Conservation (phyloP, 2,888 invertebrate genomes). For the Sphinx pinastri region DNA sequence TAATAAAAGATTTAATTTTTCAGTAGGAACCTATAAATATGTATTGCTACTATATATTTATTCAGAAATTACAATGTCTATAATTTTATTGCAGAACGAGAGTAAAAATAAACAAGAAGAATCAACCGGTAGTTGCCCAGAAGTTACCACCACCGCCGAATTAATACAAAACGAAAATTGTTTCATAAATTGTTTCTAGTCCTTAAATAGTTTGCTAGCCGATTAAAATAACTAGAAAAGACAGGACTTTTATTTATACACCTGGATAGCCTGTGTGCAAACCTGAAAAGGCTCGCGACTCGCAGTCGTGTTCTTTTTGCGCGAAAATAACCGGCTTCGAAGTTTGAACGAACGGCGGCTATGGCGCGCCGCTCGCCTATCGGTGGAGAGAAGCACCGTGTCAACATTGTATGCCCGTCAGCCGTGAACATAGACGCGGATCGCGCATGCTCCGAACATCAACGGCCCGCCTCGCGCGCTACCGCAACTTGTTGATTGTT, state of each 20-base stretch:
- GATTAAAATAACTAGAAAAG: slow-evolving; percentile 22
- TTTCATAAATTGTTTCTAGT: slow-evolving; percentile 18
- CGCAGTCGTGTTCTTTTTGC: slow-evolving; percentile 67
- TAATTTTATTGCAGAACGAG: slow-evolving; percentile 34
- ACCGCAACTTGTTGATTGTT: slow-evolving; percentile 81
- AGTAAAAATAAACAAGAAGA: slow-evolving; percentile 31
- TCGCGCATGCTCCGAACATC: slow-evolving; percentile 72
- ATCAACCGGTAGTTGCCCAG: slow-evolving; percentile 39
- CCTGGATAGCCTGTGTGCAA: slow-evolving; percentile 47
- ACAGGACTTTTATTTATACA: slow-evolving; percentile 49
- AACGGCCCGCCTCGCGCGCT: slow-evolving; percentile 69
- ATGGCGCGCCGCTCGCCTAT: slow-evolving; percentile 37
- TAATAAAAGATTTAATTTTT: no score
- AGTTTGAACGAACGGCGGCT: slow-evolving; percentile 52
- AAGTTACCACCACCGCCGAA: not conserved
- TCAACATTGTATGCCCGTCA: slow-evolving; percentile 64
- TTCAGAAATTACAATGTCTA: no score
- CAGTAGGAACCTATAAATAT: no score
- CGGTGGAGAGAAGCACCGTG: slow-evolving; percentile 39
- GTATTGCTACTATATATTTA: no score
- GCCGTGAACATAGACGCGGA: slow-evolving; percentile 70
- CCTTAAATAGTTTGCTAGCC: not conserved
- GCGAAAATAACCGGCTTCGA: slow-evolving; percentile 74
- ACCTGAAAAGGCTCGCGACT: slow-evolving; percentile 47
- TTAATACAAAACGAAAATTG: slow-evolving; percentile 15